Conservation (phyloP, 2,113 vertebrate genomes). For the Pelvicachromis taeniatus region DNA sequence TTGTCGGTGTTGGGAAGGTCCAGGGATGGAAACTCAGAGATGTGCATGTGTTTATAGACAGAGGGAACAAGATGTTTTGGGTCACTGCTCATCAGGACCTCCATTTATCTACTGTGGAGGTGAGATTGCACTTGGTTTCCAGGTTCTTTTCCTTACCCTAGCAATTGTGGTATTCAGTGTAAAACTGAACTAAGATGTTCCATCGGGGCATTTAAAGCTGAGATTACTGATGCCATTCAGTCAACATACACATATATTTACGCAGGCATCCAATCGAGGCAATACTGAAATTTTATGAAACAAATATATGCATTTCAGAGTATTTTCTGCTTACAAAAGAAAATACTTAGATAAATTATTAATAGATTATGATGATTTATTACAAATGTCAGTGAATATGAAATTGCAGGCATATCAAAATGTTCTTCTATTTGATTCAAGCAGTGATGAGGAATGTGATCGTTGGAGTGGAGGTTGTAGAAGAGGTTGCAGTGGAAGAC, state of each 20-base stretch:
- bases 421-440: neutral
- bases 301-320: neutral
- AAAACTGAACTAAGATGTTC: neutral
- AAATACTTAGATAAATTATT: too few relatives aligned
- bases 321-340: neutral
- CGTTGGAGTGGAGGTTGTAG: conserved; percentile 44
- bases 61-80: neutral
- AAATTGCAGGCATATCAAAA: neutral
- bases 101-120: conserved; percentile 10
- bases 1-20: neutral
- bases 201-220: neutral
- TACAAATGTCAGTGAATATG: neutral
- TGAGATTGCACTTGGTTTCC: neutral
- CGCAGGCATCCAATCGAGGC: neutral
- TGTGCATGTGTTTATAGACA: neutral
- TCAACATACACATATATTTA: neutral
- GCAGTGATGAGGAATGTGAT: conserved; percentile 31
- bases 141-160: neutral
- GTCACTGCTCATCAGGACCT: conserved; percentile 17
- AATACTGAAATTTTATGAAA: neutral
- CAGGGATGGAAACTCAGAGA: neutral
- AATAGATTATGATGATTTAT: too few relatives aligned
- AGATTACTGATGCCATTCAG: neutral
- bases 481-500: conserved; percentile 48
- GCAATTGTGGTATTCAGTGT: neutral